These are phyloP conservation scores for Drosophila cracens DNA, from an alignment of 2,888 invertebrate species.

Conservation along the genomic window DNA sequence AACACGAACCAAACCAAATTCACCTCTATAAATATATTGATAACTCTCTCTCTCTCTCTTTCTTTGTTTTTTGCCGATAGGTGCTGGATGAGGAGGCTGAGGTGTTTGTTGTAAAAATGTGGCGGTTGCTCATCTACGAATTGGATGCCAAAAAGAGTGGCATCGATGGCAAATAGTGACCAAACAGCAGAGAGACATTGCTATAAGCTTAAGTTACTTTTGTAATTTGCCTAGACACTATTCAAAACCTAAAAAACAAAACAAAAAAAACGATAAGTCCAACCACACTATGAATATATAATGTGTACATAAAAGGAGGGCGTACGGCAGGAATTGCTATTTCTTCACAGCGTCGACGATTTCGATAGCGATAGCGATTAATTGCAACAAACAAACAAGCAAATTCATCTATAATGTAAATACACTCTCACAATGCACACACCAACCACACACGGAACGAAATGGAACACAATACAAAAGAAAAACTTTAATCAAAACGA, in stretches of 20 bases:
- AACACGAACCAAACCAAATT: neutral
- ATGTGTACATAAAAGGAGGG: conserved; percentile 19
- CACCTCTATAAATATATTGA: neutral
- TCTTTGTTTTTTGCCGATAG: conserved; percentile 85
- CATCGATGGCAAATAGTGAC: conserved; percentile 85
- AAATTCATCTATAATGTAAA: conserved; percentile 55
- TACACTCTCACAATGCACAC: conserved; percentile 38
- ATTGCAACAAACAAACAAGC: conserved; percentile 32
- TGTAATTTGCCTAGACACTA: conserved; percentile 50
- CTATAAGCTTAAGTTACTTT: conserved; percentile 60
- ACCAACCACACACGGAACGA: conserved; percentile 7
- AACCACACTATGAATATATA: conserved; percentile 23
- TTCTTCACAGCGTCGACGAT: conserved; percentile 17
- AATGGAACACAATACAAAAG: neutral
- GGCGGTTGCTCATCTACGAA: conserved; percentile 99
- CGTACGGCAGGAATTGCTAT: conserved; percentile 39
- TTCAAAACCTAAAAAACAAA: conserved; percentile 8
- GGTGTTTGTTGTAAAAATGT: conserved; percentile 99
- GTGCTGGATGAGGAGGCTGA: conserved; percentile 99
- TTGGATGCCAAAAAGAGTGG: conserved; percentile 99
- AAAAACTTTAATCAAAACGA: conserved; percentile 26
- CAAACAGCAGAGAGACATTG: conserved; percentile 27
- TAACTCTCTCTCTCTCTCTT: conserved; percentile 2
- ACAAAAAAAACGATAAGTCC: conserved; percentile 10
- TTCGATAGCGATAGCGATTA: conserved; percentile 49